Conservation (phyloP, 2,797 vertebrate species). For the Lagocephalus sceleratus region DNA sequence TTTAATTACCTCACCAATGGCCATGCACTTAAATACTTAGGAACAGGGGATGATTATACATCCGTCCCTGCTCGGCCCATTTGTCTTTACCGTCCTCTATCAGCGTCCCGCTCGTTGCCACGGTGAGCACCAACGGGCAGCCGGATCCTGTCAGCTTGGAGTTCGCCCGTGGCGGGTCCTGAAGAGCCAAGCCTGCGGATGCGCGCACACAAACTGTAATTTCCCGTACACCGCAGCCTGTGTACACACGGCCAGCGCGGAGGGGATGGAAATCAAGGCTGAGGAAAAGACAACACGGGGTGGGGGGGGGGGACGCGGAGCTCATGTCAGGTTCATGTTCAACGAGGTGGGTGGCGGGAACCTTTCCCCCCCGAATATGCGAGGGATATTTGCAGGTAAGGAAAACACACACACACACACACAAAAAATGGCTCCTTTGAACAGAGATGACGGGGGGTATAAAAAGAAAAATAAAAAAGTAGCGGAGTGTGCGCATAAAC, state of each 20-base stretch:
- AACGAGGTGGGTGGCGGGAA: conserved; percentile 53
- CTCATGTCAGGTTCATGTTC: conserved; percentile 42
- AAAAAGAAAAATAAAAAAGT: not conserved
- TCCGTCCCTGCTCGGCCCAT: not conserved
- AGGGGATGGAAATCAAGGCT: conserved; percentile 51
- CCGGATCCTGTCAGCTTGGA: conserved; percentile 33
- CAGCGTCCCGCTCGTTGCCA: conserved; percentile 5
- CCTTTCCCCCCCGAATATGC: conserved; percentile 17
- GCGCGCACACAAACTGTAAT: conserved; percentile 20
- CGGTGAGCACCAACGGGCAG: conserved; percentile 24
- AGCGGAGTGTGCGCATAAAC: conserved; percentile 9
- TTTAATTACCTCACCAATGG: conserved; percentile 2
- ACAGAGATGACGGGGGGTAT: conserved; percentile 1
- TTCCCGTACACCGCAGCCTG: conserved; percentile 45
- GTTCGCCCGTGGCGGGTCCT: conserved; percentile 35
- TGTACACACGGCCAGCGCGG: conserved; percentile 42
- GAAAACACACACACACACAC: conserved; percentile 30
- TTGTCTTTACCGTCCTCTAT: not conserved
- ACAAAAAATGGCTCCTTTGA: not conserved
- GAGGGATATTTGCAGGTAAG: conserved; percentile 37
- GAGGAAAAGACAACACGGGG: conserved; percentile 46
- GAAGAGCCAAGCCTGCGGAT: conserved; percentile 32
- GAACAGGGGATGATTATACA: not conserved
- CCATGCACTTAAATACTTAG: not conserved
- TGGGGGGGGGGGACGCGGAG: conserved; percentile 43